Evolutionary conservation across 2,888 invertebrate species (phyloP).

Genomic region (Anaspis maculata): DNA sequence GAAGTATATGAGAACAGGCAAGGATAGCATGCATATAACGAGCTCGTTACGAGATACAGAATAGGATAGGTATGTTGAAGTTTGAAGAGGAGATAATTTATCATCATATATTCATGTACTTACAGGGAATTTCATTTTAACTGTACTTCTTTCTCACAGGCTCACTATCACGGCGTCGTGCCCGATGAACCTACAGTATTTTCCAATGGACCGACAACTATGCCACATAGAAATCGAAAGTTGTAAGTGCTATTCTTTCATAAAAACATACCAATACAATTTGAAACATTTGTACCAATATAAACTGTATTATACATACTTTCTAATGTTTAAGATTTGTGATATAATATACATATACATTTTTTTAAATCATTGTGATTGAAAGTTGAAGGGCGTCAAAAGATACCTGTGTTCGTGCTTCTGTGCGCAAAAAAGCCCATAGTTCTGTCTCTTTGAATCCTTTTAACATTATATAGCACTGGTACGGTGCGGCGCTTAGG

Average conservation of each 20-base stretch:
- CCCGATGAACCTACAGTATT: constrained; percentile 93
- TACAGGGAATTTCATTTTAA: too few relatives aligned
- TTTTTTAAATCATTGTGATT: constrained; percentile 11
- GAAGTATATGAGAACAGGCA: too few relatives aligned
- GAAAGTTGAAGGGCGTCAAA: constrained; percentile 32
- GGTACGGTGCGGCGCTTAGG: constrained; percentile 6
- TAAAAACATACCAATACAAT: background rate
- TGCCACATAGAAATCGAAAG: constrained; percentile 96
- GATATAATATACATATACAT: constrained; percentile 9
- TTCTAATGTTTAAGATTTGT: background rate
- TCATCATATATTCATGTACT: too few relatives aligned
- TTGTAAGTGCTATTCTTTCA: constrained; percentile 69
- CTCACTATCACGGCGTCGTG: constrained; percentile 93
- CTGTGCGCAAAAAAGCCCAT: constrained; percentile 25
- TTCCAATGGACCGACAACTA: constrained; percentile 91
- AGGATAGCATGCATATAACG: too few relatives aligned
- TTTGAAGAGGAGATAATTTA: too few relatives aligned
- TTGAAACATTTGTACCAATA: too few relatives aligned
- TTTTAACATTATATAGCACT: constrained; percentile 13
- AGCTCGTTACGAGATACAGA: too few relatives aligned
- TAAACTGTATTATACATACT: constrained; percentile 1
- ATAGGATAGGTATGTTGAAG: too few relatives aligned
- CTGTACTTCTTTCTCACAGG: too few relatives aligned
- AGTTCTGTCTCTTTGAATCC: constrained; percentile 7
- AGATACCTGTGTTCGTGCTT: constrained; percentile 40